Percentiles rank a stretch among this genome's conserved stretches.
phyloP scores from a whole-genome alignment of 2,113 vertebrate species.

The Sitta europaea region DNA sequence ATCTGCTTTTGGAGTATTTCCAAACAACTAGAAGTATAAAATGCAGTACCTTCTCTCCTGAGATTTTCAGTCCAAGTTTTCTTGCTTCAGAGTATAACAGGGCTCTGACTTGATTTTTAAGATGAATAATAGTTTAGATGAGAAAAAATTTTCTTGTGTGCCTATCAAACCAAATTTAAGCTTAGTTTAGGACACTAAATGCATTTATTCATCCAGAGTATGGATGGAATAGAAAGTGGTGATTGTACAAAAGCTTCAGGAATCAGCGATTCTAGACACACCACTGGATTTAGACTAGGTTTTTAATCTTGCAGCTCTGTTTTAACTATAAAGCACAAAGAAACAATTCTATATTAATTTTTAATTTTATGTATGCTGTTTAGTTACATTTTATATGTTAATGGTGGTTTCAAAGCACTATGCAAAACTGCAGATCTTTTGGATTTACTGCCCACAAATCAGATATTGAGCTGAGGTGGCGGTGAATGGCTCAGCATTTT shows the following conservation, averaged over 20 bases:
- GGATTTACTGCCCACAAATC: not conserved
- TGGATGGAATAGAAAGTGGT: conserved; percentile 9
- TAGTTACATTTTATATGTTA: not conserved
- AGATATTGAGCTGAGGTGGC: not conserved
- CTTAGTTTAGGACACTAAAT: not conserved
- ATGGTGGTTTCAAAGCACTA: not conserved
- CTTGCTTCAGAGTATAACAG: not conserved
- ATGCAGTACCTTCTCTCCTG: not conserved
- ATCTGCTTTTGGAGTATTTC: not conserved
- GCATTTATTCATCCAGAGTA: not conserved
- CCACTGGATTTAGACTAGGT: not conserved
- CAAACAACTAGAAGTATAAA: not conserved
- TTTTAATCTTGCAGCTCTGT: not conserved
- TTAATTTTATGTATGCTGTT: not conserved
- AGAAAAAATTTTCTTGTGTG: not conserved
- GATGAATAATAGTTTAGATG: not conserved
- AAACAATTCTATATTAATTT: not conserved
- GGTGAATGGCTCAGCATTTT: not conserved
- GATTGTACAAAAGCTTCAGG: not conserved
- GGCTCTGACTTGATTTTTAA: not conserved
- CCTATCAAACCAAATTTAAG: not conserved
- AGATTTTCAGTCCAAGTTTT: not conserved
- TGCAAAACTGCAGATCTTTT: not conserved
- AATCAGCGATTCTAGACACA: not conserved
- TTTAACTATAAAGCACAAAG: not conserved